Conservation (phyloP, 2,888 invertebrate species). For the Opisthograptis luteolata region DNA sequence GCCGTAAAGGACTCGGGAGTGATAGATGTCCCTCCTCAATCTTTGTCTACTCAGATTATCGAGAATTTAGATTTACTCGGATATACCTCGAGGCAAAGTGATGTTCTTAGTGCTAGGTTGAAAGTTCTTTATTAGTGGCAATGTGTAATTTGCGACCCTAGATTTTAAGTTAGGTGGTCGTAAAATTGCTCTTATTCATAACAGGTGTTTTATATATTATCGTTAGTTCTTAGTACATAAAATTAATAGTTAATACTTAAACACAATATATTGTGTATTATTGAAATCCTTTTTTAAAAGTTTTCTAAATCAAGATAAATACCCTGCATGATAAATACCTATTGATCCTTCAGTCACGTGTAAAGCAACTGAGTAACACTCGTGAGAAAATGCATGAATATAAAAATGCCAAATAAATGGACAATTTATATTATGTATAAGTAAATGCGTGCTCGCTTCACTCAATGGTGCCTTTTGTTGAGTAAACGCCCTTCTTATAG, state of each 20-base stretch:
- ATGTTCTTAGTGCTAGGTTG: slow-evolving; percentile 27
- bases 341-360: too few relatives aligned
- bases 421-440: too few relatives aligned
- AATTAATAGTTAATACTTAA: too few relatives aligned
- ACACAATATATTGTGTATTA: too few relatives aligned
- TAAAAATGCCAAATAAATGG: too few relatives aligned
- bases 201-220: too few relatives aligned
- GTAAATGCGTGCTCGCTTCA: slow-evolving; percentile 2
- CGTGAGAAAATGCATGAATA: too few relatives aligned
- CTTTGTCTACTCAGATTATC: slow-evolving; percentile 69
- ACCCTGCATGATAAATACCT: too few relatives aligned
- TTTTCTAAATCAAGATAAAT: too few relatives aligned
- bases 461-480: slow-evolving; percentile 15
- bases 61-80: slow-evolving; percentile 54
- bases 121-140: slow-evolving; percentile 18
- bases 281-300: too few relatives aligned
- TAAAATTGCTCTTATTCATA: not conserved
- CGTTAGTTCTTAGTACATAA: too few relatives aligned
- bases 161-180: slow-evolving; percentile 5
- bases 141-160: slow-evolving; percentile 13
- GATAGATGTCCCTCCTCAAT: slow-evolving; percentile 67
- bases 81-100: slow-evolving; percentile 36
- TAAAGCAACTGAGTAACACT: too few relatives aligned
- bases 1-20: slow-evolving; percentile 45
- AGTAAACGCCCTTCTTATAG: slow-evolving; percentile 10